A percentile compares a stretch with the other conserved stretches of the same genome.
These are phyloP conservation scores for Onychorhynchus coronatus DNA, from an alignment of 2,113 vertebrate genomes.

Conservation along the genomic window DNA sequence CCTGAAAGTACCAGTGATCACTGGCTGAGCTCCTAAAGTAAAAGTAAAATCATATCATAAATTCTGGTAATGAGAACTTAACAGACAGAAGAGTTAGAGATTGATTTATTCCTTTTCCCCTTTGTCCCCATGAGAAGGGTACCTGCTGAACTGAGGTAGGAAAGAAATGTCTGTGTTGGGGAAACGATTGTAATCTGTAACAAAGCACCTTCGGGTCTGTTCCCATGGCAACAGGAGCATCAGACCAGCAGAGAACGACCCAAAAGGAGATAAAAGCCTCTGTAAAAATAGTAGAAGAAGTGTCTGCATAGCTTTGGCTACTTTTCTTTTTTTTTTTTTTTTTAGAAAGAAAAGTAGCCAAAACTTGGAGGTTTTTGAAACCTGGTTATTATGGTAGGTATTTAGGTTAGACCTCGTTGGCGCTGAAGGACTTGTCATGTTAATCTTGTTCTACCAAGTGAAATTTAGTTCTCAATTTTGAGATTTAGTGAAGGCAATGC, in stretches of 20 bases:
- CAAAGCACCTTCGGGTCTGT: conserved; percentile 50
- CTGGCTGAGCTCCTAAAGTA: background rate
- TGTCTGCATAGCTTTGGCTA: background rate
- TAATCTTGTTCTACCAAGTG: background rate
- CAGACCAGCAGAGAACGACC: conserved; percentile 38
- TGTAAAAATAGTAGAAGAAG: conserved; percentile 20
- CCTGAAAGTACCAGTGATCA: background rate
- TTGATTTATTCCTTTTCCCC: background rate
- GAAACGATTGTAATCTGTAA: conserved; percentile 14
- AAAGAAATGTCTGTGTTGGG: conserved; percentile 19
- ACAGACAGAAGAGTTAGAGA: background rate
- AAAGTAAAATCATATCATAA: background rate
- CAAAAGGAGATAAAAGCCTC: conserved; percentile 27
- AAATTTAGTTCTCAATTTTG: background rate
- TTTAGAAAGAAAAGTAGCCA: background rate
- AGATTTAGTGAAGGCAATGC: background rate
- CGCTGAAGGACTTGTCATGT: background rate
- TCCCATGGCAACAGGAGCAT: conserved; percentile 57
- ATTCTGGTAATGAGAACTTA: conserved; percentile 11
- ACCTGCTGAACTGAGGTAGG: conserved; percentile 11
- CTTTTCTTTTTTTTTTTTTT: background rate
- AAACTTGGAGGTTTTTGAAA: background rate
- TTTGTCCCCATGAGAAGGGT: background rate
- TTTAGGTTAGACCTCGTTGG: background rate
- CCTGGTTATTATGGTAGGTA: background rate